Evolutionary conservation across 2,797 vertebrate species (phyloP), one percentile per base, ranked within the genome.

Genomic region (Catharus ustulatus): DNA sequence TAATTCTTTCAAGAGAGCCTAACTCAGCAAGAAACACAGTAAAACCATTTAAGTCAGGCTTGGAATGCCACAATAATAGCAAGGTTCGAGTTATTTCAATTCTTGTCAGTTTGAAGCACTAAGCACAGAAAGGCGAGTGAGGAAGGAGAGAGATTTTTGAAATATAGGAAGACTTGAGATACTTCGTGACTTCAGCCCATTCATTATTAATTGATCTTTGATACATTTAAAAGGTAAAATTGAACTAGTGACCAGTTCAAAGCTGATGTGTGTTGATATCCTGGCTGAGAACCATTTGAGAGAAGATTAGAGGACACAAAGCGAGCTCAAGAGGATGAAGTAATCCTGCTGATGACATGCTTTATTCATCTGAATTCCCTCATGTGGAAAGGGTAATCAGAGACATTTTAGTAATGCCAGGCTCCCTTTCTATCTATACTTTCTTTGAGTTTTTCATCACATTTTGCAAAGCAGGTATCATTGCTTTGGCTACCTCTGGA

Each of bases 21-120:
- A 84, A 68, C 83, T 93, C 92, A 77, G 84, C 77, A 90, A 94
- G 77, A 88, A 83, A 81, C 23, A 74, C 26, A 66, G 79, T 29
- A 83, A 75, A 55, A 76, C 62, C 36, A 59, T 59, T 91, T 73
- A 57, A 52, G 58, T 54, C 2, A 4, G 42, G 22, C 38, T 42
- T 84, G 34, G 46, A 89, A 72, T n/a, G 13, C 30, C 49, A 32
- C 32, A 79, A 51, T 29, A 79, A 76, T 5, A 13, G 73, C 48
- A 76, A 55, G 68, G 42, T 59, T 66, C 0, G 1, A 93, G 78
- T 79, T 84, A 87, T 62, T 82, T 89, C 32, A 54, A 48, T 72
- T 84, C 54, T 51, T 69, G 40, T 30, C 81, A 90, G 64, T 68
- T 83, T 64, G 68, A 90, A 90, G 40, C n/a, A 68, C 74, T 49